Conservation (phyloP, 2,888 invertebrate genomes). For the Nipponacmea schrenckii region DNA sequence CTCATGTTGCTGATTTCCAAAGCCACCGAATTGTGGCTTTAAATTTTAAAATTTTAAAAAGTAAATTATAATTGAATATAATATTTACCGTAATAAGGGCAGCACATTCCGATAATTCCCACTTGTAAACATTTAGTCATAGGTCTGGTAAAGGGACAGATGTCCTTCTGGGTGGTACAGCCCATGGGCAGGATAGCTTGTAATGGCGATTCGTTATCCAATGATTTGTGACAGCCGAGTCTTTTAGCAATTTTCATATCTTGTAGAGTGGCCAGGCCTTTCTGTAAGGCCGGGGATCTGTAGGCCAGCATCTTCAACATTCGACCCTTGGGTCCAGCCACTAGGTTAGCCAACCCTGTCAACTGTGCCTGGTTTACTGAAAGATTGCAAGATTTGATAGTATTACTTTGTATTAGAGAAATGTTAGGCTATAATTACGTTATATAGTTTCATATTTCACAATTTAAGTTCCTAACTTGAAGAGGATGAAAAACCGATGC, state of each 20-base stretch:
- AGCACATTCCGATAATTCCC: constrained; percentile 3
- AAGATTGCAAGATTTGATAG: too few species aligned
- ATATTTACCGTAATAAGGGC: neutral
- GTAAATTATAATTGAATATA: too few species aligned
- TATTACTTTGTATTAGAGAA: too few species aligned
- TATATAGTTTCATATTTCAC: too few species aligned
- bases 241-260: neutral
- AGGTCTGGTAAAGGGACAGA: neutral
- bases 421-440: too few species aligned
- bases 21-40: too few species aligned
- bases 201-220: constrained; percentile 1
- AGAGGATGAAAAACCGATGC: too few species aligned
- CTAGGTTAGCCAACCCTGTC: neutral
- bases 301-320: neutral
- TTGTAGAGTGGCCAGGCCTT: neutral
- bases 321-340: neutral
- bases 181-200: neutral
- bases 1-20: too few species aligned
- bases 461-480: too few species aligned
- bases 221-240: neutral
- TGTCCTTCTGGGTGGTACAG: neutral
- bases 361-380: neutral
- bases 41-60: too few species aligned
- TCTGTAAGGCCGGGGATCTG: neutral
- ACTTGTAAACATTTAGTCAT: neutral